These are phyloP conservation scores for Lypha dubia DNA, from an alignment of 2,888 invertebrate genomes.

Conservation along the genomic window DNA sequence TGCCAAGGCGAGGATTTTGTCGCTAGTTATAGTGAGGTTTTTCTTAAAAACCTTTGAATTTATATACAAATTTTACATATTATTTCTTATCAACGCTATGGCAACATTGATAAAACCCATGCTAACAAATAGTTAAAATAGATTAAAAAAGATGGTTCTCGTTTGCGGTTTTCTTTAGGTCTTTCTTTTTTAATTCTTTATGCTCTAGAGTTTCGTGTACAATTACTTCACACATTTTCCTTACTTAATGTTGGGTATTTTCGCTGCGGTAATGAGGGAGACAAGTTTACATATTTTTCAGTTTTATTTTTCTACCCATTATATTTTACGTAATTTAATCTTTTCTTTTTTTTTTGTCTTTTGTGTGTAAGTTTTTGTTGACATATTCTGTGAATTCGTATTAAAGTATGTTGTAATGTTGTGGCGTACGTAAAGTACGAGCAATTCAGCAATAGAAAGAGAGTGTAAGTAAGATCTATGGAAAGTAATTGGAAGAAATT, in stretches of 20 bases:
- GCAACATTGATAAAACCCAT: slow-evolving; percentile 5
- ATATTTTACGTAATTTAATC: slow-evolving; percentile 44
- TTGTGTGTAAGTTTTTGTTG: slow-evolving; percentile 26
- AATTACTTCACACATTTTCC: neutral
- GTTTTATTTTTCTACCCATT: slow-evolving; percentile 5
- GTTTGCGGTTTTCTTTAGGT: neutral
- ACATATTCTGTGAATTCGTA: neutral
- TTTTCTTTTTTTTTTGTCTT: neutral
- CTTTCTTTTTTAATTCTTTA: slow-evolving; percentile 3
- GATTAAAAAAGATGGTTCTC: slow-evolving; percentile 6
- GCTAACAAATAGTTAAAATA: slow-evolving; percentile 36
- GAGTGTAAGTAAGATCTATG: slow-evolving; percentile 63
- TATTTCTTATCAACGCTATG: no score
- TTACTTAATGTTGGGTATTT: slow-evolving; percentile 35
- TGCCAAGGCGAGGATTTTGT: no score
- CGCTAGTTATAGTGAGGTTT: no score
- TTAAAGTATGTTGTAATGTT: no score
- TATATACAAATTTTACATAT: no score
- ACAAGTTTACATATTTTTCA: neutral
- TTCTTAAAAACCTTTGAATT: no score
- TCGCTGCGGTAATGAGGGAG: slow-evolving; percentile 3
- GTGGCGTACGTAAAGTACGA: no score
- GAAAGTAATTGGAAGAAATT: slow-evolving; percentile 67
- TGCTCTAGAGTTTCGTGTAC: slow-evolving; percentile 1
- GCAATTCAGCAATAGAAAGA: slow-evolving; percentile 45